Evolutionary conservation across 2,113 vertebrate genomes (phyloP), one percentile per base, ranked within the genome.

Genomic region (Hipposideros armiger): DNA sequence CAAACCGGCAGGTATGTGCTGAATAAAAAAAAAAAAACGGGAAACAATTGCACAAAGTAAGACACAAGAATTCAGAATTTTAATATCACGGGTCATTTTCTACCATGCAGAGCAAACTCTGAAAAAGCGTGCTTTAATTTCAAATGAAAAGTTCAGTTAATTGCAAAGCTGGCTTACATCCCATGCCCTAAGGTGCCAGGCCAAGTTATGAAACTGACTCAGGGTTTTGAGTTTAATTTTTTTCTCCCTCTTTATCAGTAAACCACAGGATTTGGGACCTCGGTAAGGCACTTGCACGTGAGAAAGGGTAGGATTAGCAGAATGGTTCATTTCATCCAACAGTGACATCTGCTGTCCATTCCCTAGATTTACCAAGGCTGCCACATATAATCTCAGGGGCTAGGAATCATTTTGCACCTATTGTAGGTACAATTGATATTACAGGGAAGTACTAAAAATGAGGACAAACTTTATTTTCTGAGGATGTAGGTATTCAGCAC

Each of bases 341-440:
- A 97, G 81, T 80, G 97, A 96, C 95, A 95, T 91, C 98, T 98
- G 92, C 93, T 97, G 97, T 93, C 76, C 62, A 32, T 81, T 91
- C 56, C 54, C 13, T 42, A 92, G 62, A 67, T 24, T 91, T 84
- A 94, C 56, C 3, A 7, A 85, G 14, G 11, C 32, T 45, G 17
- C 47, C 14, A 1, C 0, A 6, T 50, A 9, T 10, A 47, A 22
- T 67, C 20, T 30, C 24, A 92, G 45, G 2, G 24, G 4, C 22
- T 1, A 36, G 9, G 1, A 3, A 60, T 36, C 40, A 74, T 11
- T 54, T 26, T 83, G 15, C 5, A 16, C 20, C 13, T 16, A 64
- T 9, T 50, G 11, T 3, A 47, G 42, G 28, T 56, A 69, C 40
- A 52, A 72, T 67, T 74, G 42, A 26, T 19, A 30, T 60, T 22